These are phyloP conservation scores for Physeter macrocephalus DNA, from an alignment of 2,113 vertebrate species.

Conservation along the genomic window DNA sequence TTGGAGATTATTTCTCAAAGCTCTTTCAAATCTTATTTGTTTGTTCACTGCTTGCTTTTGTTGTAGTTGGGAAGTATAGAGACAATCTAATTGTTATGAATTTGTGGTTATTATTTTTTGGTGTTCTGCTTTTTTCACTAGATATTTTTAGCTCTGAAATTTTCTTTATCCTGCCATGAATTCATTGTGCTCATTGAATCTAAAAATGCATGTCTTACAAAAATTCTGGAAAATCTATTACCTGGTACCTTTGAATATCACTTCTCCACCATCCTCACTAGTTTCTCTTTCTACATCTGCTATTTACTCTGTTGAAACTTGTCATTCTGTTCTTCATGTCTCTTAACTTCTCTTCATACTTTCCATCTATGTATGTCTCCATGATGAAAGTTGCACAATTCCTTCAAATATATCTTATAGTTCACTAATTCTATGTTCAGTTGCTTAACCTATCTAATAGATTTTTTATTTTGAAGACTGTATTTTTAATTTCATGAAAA, in stretches of 20 bases:
- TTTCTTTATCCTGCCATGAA: not conserved
- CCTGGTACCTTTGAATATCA: not conserved
- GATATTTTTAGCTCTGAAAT: not conserved
- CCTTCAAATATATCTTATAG: not conserved
- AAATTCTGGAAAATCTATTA: not conserved
- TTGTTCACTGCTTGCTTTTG: not conserved
- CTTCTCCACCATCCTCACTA: not conserved
- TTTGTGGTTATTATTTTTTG: not conserved
- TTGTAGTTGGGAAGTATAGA: not conserved
- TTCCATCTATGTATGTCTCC: not conserved
- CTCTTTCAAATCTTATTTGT: not conserved
- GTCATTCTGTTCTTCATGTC: not conserved
- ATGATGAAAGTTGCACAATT: not conserved
- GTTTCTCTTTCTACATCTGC: not conserved
- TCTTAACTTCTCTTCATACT: not conserved
- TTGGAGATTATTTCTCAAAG: not conserved
- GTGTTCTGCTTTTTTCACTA: not conserved
- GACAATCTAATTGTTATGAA: not conserved
- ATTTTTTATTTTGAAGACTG: not conserved
- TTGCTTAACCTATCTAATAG: not conserved
- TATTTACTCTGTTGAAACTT: not conserved
- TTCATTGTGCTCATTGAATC: not conserved
- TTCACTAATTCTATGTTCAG: not conserved
- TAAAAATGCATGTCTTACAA: not conserved
- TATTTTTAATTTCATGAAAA: constrained; percentile 34